Percentiles rank a stretch among this genome's conserved stretches.
These are phyloP conservation scores for Oreochromis niloticus DNA, from an alignment of 2,113 vertebrate genomes.

Conservation along the genomic window DNA sequence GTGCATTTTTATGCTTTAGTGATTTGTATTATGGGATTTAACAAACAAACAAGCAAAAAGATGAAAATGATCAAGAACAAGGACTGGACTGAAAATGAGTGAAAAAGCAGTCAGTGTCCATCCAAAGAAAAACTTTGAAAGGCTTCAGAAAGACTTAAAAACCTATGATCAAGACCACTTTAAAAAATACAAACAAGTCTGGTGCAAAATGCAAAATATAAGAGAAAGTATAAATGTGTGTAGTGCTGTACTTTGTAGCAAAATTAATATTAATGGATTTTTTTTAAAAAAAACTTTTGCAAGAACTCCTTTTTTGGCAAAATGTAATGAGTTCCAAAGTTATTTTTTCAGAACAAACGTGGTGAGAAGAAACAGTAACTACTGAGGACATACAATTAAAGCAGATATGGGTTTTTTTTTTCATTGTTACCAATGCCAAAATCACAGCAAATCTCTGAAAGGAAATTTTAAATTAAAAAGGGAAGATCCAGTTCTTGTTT, in stretches of 20 bases:
- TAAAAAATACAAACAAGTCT: neutral
- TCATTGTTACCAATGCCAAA: neutral
- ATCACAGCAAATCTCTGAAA: neutral
- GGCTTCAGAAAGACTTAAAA: neutral
- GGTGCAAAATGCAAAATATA: neutral
- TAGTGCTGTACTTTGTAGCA: neutral
- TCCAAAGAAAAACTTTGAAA: neutral
- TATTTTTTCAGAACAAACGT: neutral
- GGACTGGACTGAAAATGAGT: neutral
- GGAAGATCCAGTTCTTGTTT: neutral
- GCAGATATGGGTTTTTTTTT: neutral
- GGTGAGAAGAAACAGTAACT: neutral
- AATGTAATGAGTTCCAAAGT: neutral
- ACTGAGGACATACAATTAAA: neutral
- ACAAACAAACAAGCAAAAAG: neutral
- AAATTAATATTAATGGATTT: neutral
- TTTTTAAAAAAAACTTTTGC: neutral
- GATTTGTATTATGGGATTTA: neutral
- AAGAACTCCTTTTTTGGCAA: neutral
- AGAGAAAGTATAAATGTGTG: neutral
- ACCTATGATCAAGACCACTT: neutral
- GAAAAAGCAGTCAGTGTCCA: neutral
- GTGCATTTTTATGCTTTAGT: neutral
- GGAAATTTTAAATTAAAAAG: neutral
- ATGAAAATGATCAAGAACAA: fast-evolving